Conservation (phyloP, 1,140 invertebrate genomes). For the Camponotus vicinus region DNA sequence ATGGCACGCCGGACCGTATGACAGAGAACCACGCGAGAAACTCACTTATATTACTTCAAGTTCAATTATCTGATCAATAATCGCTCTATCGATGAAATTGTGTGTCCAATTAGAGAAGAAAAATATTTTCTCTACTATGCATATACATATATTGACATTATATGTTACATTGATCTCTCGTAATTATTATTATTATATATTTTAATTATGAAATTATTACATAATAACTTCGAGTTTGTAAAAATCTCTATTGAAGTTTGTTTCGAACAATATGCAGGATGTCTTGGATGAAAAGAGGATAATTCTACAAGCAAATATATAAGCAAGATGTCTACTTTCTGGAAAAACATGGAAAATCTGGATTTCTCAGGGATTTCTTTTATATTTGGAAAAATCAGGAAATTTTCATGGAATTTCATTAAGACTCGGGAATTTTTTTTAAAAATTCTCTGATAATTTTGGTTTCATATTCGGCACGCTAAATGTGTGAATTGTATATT, state of each 20-base stretch:
- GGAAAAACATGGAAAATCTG: no score
- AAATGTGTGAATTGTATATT: no score
- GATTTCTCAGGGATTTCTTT: no score
- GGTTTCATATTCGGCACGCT: no score
- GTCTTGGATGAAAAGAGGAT: neutral
- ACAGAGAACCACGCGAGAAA: conserved; percentile 6
- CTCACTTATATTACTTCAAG: conserved; percentile 24
- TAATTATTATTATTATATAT: neutral
- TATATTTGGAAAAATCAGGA: no score
- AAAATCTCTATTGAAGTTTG: neutral
- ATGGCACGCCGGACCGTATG: conserved; percentile 1
- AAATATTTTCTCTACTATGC: neutral
- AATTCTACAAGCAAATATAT: neutral
- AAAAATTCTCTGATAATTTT: no score
- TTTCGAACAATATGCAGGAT: neutral
- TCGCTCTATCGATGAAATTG: neutral
- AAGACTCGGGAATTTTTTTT: no score
- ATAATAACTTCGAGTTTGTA: neutral
- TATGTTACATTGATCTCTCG: neutral
- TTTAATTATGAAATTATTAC: neutral
- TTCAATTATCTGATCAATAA: neutral
- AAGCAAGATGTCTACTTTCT: no score
- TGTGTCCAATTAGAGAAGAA: neutral
- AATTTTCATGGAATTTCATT: no score
- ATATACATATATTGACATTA: neutral